Base-by-base conservation (phyloP, 1,140 invertebrate species). In the Magallana ariakensis region DNA sequence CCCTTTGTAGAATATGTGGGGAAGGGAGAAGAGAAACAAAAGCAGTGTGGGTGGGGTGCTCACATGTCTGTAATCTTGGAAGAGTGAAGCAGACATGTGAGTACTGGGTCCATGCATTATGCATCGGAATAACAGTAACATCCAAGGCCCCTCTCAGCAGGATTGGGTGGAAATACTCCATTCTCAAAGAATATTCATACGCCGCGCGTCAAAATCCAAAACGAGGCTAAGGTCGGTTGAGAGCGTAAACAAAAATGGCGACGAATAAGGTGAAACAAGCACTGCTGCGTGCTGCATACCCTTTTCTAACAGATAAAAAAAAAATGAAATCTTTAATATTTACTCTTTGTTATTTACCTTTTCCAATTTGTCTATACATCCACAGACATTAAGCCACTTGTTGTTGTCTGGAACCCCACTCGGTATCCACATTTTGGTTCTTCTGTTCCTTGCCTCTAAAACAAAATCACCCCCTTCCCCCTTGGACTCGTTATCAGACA, bases 381-480 rank as follows among this genome's bases (percentile, higher is more conserved):
- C n/a, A 60, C 80, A 81, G 26, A 62, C 80, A 19, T 62, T 46
- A 7, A 60, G 56, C 80, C 80, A 86, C 4, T 19, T 15, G 8
- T 53, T 81, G 53, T 87, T 26, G 26, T 66, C 60, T 11, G 86
- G 81, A 15, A 83, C 66, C 26, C 86, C 80, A 46, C 80, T 19
- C 16, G 80, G 86, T n/a, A 87, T 70, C 57, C 26, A 70, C 19
- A 46, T 87, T 70, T 83, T 87, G 26, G 53, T 83, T 55, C 13
- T 70, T 55, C 58, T 83, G 26, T 87, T 87, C 15, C 70, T 54
- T 3, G 81, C 4, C 13, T 87, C 57, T 13, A 80, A 60, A 33
- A 82, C 75, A 53, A 87, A 87, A 66, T 87, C 86, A 1, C 85
- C 85, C 56, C 85, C 58, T 87, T 87, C 81, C 13, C 86, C 80